Evolutionary conservation across 2,113 vertebrate genomes (phyloP).

Genomic region (Chiloscyllium plagiosum): DNA sequence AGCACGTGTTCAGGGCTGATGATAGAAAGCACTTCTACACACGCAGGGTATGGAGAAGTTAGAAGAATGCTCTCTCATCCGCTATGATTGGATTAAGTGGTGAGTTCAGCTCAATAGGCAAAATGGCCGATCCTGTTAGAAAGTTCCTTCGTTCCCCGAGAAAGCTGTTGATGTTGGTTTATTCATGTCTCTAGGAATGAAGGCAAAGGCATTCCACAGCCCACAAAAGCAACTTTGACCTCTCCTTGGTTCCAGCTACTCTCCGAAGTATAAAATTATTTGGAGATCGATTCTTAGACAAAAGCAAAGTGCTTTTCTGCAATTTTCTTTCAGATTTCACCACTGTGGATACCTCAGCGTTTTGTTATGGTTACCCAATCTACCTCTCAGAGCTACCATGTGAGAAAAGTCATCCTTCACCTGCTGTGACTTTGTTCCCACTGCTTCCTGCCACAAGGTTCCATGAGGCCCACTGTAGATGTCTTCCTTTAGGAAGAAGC

Average conservation of each 20-base stretch:
- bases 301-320: background rate
- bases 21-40: background rate
- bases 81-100: no score
- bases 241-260: background rate
- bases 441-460: background rate
- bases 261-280: background rate
- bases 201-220: background rate
- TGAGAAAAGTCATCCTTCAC: no score
- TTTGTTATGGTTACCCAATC: background rate
- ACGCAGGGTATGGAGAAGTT: background rate
- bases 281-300: background rate
- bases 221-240: no score
- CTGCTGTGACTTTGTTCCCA: background rate
- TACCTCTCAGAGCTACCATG: background rate
- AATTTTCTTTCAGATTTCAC: background rate
- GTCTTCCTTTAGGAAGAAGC: background rate
- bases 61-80: background rate
- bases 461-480: background rate
- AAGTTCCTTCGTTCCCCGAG: background rate
- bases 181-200: no score
- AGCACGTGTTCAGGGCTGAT: background rate
- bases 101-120: no score
- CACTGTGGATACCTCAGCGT: background rate
- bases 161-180: background rate
- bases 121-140: no score